Evolutionary conservation across 1,140 invertebrate species (phyloP).

Genomic region (Leptopilina boulardi): DNA sequence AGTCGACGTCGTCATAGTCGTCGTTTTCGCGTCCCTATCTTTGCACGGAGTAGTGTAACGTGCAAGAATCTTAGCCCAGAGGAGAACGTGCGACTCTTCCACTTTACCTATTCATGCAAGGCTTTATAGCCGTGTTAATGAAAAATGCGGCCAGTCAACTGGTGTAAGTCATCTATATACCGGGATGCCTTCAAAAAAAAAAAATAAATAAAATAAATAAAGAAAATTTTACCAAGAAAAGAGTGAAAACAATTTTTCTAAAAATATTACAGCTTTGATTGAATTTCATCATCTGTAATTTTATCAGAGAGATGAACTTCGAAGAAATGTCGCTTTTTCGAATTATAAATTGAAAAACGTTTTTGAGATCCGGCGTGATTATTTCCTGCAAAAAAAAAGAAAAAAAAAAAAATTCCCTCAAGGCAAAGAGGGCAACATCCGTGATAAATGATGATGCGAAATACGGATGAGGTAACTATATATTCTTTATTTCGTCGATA

Average conservation of each 20-base stretch:
- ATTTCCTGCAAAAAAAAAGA: not conserved
- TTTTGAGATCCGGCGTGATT: not conserved
- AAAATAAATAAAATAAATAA: not conserved
- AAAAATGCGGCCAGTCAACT: conserved; percentile 69
- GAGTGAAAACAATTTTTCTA: not conserved
- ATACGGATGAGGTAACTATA: conserved; percentile 13
- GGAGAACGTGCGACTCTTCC: conserved; percentile 51
- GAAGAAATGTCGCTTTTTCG: no score
- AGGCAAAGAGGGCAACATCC: not conserved
- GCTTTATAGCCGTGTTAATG: conserved; percentile 71
- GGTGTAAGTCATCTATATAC: conserved; percentile 59
- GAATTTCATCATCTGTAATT: not conserved
- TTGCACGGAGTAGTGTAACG: conserved; percentile 4
- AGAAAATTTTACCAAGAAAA: not conserved
- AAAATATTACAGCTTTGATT: not conserved
- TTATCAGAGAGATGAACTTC: no score
- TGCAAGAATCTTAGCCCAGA: conserved; percentile 55
- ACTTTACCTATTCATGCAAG: conserved; percentile 69
- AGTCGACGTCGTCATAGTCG: conserved; percentile 19
- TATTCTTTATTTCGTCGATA: not conserved
- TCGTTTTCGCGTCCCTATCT: conserved; percentile 27
- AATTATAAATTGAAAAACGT: conserved; percentile 18
- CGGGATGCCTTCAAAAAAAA: conserved; percentile 48
- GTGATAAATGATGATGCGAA: conserved; percentile 22
- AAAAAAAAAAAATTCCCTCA: not conserved